These are phyloP conservation scores for Bibio marci DNA, from an alignment of 2,888 invertebrate genomes.

Conservation along the genomic window DNA sequence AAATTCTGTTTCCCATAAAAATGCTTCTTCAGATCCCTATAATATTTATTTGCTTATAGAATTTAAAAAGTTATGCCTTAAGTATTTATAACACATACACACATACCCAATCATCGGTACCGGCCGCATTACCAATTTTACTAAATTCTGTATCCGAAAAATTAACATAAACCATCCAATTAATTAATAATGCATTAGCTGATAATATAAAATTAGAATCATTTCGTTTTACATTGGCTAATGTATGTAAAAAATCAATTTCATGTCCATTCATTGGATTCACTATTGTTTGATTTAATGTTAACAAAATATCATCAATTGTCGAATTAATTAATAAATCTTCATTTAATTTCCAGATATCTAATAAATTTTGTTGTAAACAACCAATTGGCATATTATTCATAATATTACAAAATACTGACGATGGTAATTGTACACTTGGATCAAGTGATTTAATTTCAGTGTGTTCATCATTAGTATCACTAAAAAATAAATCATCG, in stretches of 20 bases:
- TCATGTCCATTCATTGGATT: slow-evolving; percentile 50
- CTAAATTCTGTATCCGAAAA: slow-evolving; percentile 47
- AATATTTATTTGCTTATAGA: slow-evolving; percentile 1
- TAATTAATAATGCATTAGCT: slow-evolving; percentile 40
- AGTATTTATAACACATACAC: too few relatives aligned
- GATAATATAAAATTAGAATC: slow-evolving; percentile 40
- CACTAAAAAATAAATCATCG: slow-evolving; percentile 22
- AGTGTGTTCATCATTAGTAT: slow-evolving; percentile 8
- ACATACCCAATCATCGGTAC: slow-evolving; percentile 63
- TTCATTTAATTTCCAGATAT: slow-evolving; percentile 49
- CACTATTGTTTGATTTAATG: slow-evolving; percentile 37
- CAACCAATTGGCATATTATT: slow-evolving; percentile 43
- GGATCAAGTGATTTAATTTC: slow-evolving; percentile 34
- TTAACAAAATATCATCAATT: slow-evolving; percentile 40
- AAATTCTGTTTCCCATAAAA: slow-evolving; percentile 44
- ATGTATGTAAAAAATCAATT: slow-evolving; percentile 32
- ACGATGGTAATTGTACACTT: slow-evolving; percentile 35
- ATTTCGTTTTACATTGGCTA: slow-evolving; percentile 40
- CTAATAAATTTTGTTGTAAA: slow-evolving; percentile 44
- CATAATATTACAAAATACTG: slow-evolving; percentile 45
- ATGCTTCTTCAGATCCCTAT: slow-evolving; percentile 34
- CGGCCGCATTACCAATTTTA: slow-evolving; percentile 50
- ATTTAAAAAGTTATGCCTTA: too few relatives aligned
- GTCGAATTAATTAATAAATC: slow-evolving; percentile 35
- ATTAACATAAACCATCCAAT: slow-evolving; percentile 48